A percentile compares a stretch with the other conserved stretches of the same genome.
Conservation (phyloP, 2,113 vertebrate genomes). For the Cynoglossus semilaevis region DNA sequence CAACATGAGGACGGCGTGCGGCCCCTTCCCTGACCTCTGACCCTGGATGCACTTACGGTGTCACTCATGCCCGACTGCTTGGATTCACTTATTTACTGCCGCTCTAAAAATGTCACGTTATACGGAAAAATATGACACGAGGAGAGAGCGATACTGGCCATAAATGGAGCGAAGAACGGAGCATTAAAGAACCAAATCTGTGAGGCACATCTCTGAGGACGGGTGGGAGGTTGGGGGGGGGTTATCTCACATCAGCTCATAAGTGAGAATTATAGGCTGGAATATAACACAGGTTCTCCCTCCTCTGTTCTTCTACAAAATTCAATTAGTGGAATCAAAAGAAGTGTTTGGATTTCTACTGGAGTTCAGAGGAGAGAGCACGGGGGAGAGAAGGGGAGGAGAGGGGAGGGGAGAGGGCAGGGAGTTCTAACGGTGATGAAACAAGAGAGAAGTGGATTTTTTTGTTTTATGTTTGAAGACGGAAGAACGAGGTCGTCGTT, state of each 20-base stretch:
- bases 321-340: constrained; percentile 63
- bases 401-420: constrained; percentile 44
- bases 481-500: not conserved
- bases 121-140: constrained; percentile 40
- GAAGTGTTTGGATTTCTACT: constrained; percentile 24
- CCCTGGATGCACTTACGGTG: constrained; percentile 59
- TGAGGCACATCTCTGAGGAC: constrained; percentile 18
- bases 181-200: not conserved
- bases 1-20: constrained; percentile 44
- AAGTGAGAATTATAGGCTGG: constrained; percentile 44
- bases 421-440: constrained; percentile 62
- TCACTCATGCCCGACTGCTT: constrained; percentile 41
- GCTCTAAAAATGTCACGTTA: constrained; percentile 51
- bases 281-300: constrained; percentile 21
- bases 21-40: constrained; percentile 47
- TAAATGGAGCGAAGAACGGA: constrained; percentile 53
- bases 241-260: constrained; percentile 58
- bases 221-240: constrained; percentile 40
- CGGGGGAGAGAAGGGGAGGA: no score
- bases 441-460: constrained; percentile 36
- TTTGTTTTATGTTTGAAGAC: constrained; percentile 26
- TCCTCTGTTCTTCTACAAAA: constrained; percentile 67
- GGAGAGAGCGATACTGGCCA: constrained; percentile 19
- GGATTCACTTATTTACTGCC: constrained; percentile 34
- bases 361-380: constrained; percentile 48